Evolutionary conservation across 2,113 vertebrate species (phyloP), one percentile per base, ranked within the genome.

Genomic region (Neodon shergylaensis): DNA sequence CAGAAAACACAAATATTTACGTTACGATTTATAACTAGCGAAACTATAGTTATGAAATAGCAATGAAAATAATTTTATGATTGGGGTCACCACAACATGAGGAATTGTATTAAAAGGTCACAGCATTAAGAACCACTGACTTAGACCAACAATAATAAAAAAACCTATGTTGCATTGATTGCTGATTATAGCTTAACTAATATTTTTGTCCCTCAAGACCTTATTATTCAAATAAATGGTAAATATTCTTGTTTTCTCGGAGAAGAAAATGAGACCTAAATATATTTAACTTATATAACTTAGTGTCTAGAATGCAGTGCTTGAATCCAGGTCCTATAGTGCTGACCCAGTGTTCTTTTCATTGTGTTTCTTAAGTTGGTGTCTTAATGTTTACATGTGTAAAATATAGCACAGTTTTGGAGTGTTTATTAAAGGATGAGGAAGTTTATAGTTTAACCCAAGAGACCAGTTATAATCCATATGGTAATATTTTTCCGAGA

Each of bases 171-270:
- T 90, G 19, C 88, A 63, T 77, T 89, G 58, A 88, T 61, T 91
- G 36, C 13, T 61, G 79, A 74, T 82, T 93, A 85, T 77, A 65
- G 14, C 22, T 81, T 85, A 76, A 16, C 7, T 76, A 47, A 82
- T 87, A n/a, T 24, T 84, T 72, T 36, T 36, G 16, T 52, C 33
- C 54, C 47, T 49, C 5, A 68, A 58, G 39, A 17, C 7, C 10
- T 76, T 95, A 79, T 58, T 58, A 91, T 33, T 44, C 13, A 94
- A 68, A 42, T 92, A 89, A 93, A 72, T 65, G 58, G 11, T 87
- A 52, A 79, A 81, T 68, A 54, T 66, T 95, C 17, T 88, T 39
- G 92, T 83, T 92, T 94, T 90, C 68, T 85, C 88, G 6, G 73
- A 44, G 31, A 88, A 31, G 63, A 93, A 95, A 86, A 89, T 42